phyloP scores from a whole-genome alignment of 2,888 invertebrate species.

The Ormyrus nitidulus region DNA sequence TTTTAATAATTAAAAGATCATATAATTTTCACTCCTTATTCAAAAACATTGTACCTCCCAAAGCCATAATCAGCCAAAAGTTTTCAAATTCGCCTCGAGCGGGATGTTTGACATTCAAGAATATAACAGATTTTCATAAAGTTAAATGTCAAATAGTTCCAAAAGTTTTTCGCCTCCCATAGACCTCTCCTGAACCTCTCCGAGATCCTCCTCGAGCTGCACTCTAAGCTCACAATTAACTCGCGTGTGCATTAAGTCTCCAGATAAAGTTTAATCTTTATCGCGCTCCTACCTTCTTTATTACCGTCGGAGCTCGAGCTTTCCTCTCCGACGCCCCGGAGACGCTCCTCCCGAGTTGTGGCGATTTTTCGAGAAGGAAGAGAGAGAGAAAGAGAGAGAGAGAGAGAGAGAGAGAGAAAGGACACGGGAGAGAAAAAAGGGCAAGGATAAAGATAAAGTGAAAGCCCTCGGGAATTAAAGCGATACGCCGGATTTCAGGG shows the following conservation, averaged over 20 bases:
- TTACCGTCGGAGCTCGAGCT: conserved; percentile 8
- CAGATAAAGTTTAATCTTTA: conserved; percentile 52
- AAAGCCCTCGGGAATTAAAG: conserved; percentile 48
- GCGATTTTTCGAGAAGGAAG: conserved; percentile 27
- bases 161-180: conserved; percentile 4
- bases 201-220: not conserved
- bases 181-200: not conserved
- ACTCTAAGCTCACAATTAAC: conserved; percentile 30
- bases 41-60: no score
- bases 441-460: conserved; percentile 46
- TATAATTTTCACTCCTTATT: no score
- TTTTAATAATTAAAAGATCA: no score
- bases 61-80: no score
- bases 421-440: conserved; percentile 1
- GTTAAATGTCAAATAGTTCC: not conserved
- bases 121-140: no score
- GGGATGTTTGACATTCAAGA: no score
- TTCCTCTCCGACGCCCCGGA: not conserved
- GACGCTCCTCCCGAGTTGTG: not conserved
- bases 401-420: conserved; percentile 3
- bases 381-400: conserved; percentile 8
- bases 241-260: conserved; percentile 45
- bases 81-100: no score
- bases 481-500: conserved; percentile 45
- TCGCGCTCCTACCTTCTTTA: conserved; percentile 33